Conservation (phyloP, 2,113 vertebrate species). For the Aplodontia rufa region DNA sequence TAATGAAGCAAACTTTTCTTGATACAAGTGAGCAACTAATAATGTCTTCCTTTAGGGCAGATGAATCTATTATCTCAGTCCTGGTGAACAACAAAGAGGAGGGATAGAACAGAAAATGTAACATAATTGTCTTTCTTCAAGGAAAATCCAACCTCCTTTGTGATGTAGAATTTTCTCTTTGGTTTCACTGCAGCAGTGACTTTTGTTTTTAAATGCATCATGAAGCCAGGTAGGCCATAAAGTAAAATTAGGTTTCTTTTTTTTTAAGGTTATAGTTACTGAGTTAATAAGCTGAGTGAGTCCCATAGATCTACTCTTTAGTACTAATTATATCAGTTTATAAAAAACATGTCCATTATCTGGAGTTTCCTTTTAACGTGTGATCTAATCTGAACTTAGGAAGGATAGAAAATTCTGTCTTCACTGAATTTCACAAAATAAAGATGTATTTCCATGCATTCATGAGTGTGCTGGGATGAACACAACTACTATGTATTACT, state of each 20-base stretch:
- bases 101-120: slow-evolving; percentile 34
- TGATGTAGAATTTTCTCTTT: not conserved
- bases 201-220: not conserved
- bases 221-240: slow-evolving; percentile 21
- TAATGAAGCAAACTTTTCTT: slow-evolving; percentile 71
- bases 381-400: not conserved
- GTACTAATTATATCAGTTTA: slow-evolving; percentile 44
- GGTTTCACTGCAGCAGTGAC: not conserved
- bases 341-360: not conserved
- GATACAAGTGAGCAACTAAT: slow-evolving; percentile 68
- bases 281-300: slow-evolving; percentile 8
- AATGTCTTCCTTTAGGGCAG: slow-evolving; percentile 71
- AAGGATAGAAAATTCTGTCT: not conserved
- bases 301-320: slow-evolving; percentile 14
- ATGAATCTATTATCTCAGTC: slow-evolving; percentile 71
- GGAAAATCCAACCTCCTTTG: slow-evolving; percentile 9
- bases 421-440: not conserved
- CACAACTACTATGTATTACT: no score
- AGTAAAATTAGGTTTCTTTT: not conserved
- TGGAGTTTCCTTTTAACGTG: not conserved
- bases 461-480: no score
- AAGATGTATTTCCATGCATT: no score
- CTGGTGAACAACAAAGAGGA: slow-evolving; percentile 52
- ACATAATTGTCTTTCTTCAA: slow-evolving; percentile 39
- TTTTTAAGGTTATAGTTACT: slow-evolving; percentile 11